Evolutionary conservation across 1,140 invertebrate species (phyloP).

Genomic region (Holotrichia oblita): DNA sequence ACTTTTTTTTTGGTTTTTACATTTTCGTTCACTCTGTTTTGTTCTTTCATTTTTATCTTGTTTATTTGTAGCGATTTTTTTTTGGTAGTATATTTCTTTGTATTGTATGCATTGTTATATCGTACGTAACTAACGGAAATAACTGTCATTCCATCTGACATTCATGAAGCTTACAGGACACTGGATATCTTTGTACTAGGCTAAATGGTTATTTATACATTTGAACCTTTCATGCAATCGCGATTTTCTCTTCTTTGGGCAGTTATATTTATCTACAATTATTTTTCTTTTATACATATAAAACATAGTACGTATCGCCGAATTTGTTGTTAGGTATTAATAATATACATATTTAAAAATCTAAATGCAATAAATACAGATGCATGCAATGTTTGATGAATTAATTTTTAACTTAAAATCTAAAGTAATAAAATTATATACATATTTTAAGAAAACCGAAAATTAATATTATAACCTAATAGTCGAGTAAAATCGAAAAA

Average conservation of each 20-base stretch:
- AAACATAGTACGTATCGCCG: too few relatives aligned
- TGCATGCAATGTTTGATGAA: too few relatives aligned
- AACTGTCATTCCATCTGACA: conserved; percentile 55
- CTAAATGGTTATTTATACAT: conserved; percentile 39
- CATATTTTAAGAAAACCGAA: too few relatives aligned
- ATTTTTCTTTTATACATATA: too few relatives aligned
- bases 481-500: too few relatives aligned
- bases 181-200: conserved; percentile 46
- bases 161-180: conserved; percentile 52
- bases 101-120: conserved; percentile 24
- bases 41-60: background rate
- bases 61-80: conserved; percentile 11
- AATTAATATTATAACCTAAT: too few relatives aligned
- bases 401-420: too few relatives aligned
- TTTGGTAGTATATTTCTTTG: background rate
- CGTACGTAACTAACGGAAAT: conserved; percentile 54
- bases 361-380: too few relatives aligned
- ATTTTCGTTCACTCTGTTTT: background rate
- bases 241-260: background rate
- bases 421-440: too few relatives aligned
- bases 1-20: background rate
- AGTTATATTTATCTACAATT: too few relatives aligned
- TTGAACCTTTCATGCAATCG: conserved; percentile 5
- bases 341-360: too few relatives aligned
- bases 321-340: too few relatives aligned